Base-by-base conservation (phyloP, 2,797 vertebrate species). In the Pipistrellus kuhlii region DNA sequence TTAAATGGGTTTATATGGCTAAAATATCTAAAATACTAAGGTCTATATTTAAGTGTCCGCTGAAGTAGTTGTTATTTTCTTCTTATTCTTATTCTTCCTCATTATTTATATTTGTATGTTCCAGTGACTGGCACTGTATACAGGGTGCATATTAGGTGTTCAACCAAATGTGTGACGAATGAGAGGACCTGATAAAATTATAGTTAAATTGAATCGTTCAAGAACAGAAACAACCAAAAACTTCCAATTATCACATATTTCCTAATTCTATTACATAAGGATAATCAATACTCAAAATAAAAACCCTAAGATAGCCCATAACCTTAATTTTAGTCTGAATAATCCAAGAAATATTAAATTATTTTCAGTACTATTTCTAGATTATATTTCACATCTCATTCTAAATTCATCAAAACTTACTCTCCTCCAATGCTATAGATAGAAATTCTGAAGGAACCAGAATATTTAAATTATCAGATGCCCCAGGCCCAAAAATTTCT, bases 311-410 rank as follows among this genome's bases (percentile, higher is more conserved):
- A 62, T 44, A 44, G n/a, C 59, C 62, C 4, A 57, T 53, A 72
- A 80, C 86, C 44, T 59, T 88, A 53, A 86, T 69, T 69, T 90
- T 82, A 64, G 30, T 72, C 59, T 66, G 83, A 89, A 66, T 64
- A 88, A 88, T 83, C 46, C 89, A 94, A 88, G n/a, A 72, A 92
- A 87, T 23, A 83, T 89, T 84, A 81, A 93, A 85, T 87, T 85
- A 68, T 81, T 84, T 88, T 77, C 13, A 91, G 80, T 46, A 83
- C 32, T 10, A 84, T 73, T 95, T 96, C 80, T 44, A 91, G 44
- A 92, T 51, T 72, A 30, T 38, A 64, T 57, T 51, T 89, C 38
- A 69, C 25, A 87, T 2, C 48, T 10, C n/a, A 72, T 89, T 87
- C 76, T 81, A 94, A 89, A 91, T 41, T 78, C 51, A 92, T 80